These are phyloP conservation scores for Ceratoteleas bidentatus DNA, from an alignment of 1,140 invertebrate genomes.

Conservation along the genomic window DNA sequence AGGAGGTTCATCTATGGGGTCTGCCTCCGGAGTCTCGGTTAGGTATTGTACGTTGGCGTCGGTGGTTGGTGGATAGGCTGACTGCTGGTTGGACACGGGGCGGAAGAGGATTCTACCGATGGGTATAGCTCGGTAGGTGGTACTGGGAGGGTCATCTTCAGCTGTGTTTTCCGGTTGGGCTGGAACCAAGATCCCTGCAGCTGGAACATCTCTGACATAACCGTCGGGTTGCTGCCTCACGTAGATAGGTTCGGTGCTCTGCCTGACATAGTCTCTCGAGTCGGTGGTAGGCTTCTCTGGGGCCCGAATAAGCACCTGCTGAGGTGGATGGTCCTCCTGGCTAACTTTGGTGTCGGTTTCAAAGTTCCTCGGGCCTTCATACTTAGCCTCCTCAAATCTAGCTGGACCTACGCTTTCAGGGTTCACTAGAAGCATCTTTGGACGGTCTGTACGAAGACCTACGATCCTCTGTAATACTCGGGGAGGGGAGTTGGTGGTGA, in stretches of 20 bases:
- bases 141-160: conserved; percentile 68
- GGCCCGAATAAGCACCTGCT: conserved; percentile 71
- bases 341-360: conserved; percentile 67
- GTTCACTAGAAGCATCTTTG: conserved; percentile 73
- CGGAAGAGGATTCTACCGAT: conserved; percentile 71
- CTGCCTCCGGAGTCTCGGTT: conserved; percentile 71
- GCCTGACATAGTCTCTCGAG: conserved; percentile 70
- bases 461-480: conserved; percentile 74
- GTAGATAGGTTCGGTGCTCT: conserved; percentile 73
- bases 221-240: conserved; percentile 71
- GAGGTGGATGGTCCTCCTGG: conserved; percentile 72
- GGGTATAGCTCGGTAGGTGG: conserved; percentile 70
- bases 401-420: conserved; percentile 80
- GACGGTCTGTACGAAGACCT: conserved; percentile 69
- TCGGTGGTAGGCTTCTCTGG: conserved; percentile 55
- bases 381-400: conserved; percentile 74
- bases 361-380: conserved; percentile 65
- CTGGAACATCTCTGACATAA: conserved; percentile 71
- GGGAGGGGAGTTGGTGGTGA: conserved; percentile 83
- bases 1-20: conserved; percentile 67
- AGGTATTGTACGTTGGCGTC: conserved; percentile 77
- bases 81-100: conserved; percentile 68
- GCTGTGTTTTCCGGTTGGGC: conserved; percentile 52
- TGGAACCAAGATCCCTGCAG: conserved; percentile 68
- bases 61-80: conserved; percentile 70